Percentiles rank a stretch among this genome's conserved stretches.
These are phyloP conservation scores for Amphipoea lucens DNA, from an alignment of 2,888 invertebrate species.

Conservation along the genomic window DNA sequence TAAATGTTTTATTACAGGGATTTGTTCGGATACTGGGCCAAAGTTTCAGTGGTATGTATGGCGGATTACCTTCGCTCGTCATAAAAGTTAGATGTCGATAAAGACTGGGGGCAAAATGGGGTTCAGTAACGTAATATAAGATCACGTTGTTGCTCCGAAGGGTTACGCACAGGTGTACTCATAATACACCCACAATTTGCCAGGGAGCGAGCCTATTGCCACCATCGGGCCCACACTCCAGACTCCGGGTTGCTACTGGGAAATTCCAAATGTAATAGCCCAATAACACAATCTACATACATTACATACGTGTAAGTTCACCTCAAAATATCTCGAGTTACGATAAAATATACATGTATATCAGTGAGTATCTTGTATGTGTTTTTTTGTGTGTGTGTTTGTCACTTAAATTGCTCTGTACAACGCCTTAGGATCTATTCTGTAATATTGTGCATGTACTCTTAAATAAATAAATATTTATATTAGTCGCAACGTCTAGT, in stretches of 20 bases:
- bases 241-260: not conserved
- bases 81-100: slow-evolving; percentile 7
- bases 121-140: not conserved
- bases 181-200: not conserved
- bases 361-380: not conserved
- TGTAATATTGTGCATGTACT: no score
- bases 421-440: no score
- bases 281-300: not conserved
- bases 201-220: not conserved
- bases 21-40: slow-evolving; percentile 11
- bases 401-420: no score
- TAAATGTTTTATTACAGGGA: slow-evolving; percentile 24
- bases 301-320: not conserved
- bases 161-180: not conserved
- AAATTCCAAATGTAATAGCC: no score
- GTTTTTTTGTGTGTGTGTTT: no score
- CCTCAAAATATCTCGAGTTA: not conserved
- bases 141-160: not conserved
- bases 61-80: slow-evolving; percentile 9
- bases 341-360: not conserved
- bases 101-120: not conserved
- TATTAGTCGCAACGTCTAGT: not conserved
- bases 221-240: not conserved
- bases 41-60: slow-evolving; percentile 19
- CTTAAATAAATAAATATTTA: no score